Evolutionary conservation across 2,888 invertebrate genomes (phyloP).

Genomic region (Celastrina argiolus): DNA sequence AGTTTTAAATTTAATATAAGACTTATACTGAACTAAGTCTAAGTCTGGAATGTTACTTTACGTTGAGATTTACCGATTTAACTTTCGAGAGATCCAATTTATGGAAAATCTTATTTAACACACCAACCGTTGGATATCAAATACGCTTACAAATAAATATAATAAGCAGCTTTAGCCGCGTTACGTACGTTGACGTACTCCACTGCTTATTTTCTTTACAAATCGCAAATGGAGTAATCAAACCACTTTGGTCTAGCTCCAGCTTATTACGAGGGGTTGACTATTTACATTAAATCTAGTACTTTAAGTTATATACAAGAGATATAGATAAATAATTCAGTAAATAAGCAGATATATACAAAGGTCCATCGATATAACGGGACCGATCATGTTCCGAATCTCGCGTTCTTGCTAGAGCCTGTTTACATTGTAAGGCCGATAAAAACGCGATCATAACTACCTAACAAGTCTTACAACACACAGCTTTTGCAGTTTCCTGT

Average conservation of each 20-base stretch:
- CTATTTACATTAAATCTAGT: conserved; percentile 37
- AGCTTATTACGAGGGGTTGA: conserved; percentile 71
- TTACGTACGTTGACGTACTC: conserved; percentile 57
- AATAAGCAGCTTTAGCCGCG: conserved; percentile 52
- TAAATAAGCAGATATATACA: conserved; percentile 66
- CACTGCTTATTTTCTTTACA: conserved; percentile 38
- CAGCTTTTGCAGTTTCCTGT: conserved; percentile 71
- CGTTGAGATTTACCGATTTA: conserved; percentile 59
- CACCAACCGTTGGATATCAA: conserved; percentile 3
- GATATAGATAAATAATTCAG: conserved; percentile 43
- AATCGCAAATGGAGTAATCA: conserved; percentile 62
- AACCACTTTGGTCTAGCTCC: conserved; percentile 83
- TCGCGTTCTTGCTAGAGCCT: conserved; percentile 61
- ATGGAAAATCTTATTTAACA: conserved; percentile 24
- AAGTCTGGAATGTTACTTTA: conserved; percentile 69
- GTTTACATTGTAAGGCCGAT: conserved; percentile 58
- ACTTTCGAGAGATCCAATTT: conserved; percentile 58
- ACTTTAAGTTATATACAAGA: conserved; percentile 36
- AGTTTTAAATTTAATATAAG: background rate
- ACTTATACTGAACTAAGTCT: conserved; percentile 12
- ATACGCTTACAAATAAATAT: conserved; percentile 45
- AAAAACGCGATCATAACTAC: conserved; percentile 55
- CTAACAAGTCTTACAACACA: conserved; percentile 49
- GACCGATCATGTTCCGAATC: conserved; percentile 49
- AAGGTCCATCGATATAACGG: conserved; percentile 72